These are phyloP conservation scores for Cephus nigrinus DNA, from an alignment of 2,888 invertebrate genomes.

Conservation along the genomic window DNA sequence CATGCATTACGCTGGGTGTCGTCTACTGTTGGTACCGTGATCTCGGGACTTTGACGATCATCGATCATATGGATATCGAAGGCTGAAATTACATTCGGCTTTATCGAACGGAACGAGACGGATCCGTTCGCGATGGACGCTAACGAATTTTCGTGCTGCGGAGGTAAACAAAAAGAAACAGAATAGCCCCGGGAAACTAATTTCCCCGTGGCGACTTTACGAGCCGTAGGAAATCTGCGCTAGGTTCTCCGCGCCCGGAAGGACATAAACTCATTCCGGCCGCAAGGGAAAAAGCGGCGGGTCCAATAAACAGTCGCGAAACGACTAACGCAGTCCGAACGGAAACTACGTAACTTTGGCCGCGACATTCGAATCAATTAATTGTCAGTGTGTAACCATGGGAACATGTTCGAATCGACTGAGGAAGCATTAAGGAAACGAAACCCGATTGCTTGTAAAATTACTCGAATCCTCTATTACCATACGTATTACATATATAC, in stretches of 20 bases:
- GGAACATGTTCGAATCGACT: neutral
- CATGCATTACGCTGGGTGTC: neutral
- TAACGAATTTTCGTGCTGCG: neutral
- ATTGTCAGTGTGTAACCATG: neutral
- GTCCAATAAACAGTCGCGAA: neutral
- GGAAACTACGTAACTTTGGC: neutral
- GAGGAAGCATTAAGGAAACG: neutral
- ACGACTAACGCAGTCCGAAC: neutral
- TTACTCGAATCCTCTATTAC: neutral
- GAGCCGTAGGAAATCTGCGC: neutral
- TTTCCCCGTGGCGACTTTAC: neutral
- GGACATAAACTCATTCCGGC: neutral
- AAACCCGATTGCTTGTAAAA: neutral
- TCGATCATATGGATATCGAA: neutral
- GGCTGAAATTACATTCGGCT: neutral
- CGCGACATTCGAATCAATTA: conserved; percentile 4
- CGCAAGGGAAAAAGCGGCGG: neutral
- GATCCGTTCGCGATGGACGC: neutral
- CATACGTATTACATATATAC: neutral
- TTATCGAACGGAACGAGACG: neutral
- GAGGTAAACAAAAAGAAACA: neutral
- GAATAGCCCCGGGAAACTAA: neutral
- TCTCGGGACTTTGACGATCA: neutral
- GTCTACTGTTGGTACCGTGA: neutral
- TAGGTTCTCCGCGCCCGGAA: neutral